Evolutionary conservation across 2,888 invertebrate species (phyloP).

Genomic region (Oconnorella tubifera): DNA sequence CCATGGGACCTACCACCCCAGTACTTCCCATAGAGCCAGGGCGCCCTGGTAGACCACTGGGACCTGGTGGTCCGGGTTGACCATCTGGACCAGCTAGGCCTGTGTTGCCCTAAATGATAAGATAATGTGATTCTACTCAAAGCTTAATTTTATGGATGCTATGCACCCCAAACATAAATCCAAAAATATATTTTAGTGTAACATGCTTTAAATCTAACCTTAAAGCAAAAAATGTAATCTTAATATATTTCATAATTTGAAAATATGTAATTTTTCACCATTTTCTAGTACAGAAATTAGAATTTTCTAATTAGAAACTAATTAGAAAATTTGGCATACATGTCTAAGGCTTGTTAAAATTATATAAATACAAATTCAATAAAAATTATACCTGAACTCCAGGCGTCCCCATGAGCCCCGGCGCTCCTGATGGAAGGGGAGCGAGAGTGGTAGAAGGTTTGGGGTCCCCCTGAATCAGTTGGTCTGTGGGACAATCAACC

Average conservation of each 20-base stretch:
- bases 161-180: too few species aligned
- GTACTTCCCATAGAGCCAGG: background rate
- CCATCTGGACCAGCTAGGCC: conserved; percentile 11
- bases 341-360: too few species aligned
- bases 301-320: too few species aligned
- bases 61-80: conserved; percentile 1
- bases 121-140: background rate
- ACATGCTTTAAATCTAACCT: too few species aligned
- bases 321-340: too few species aligned
- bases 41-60: background rate
- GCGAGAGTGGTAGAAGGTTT: conserved; percentile 3
- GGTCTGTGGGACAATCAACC: conserved; percentile 17
- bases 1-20: background rate
- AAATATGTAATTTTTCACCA: too few species aligned
- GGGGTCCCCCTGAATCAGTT: conserved; percentile 18
- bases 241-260: too few species aligned
- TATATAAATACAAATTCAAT: too few species aligned
- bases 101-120: background rate
- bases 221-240: too few species aligned
- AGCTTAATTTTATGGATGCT: too few species aligned
- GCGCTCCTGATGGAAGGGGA: conserved; percentile 17
- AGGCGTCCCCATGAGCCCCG: conserved; percentile 16
- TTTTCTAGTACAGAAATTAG: too few species aligned
- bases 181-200: too few species aligned
- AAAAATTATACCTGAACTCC: conserved; percentile 15